Evolutionary conservation across 2,113 vertebrate genomes (phyloP).

Genomic region (Thamnophis sirtalis): DNA sequence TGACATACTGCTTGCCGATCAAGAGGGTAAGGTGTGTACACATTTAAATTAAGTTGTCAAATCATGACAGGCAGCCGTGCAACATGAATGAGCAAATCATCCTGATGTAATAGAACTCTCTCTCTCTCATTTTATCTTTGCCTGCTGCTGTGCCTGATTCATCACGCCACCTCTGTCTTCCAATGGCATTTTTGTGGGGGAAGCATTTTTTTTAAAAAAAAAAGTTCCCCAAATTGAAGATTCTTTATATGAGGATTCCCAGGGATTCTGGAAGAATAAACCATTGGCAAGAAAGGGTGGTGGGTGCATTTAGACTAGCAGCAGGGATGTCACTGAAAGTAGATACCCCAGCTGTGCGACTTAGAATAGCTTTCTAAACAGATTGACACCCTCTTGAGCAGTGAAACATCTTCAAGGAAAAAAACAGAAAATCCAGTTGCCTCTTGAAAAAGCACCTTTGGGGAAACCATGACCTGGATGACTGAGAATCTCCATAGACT

Average conservation of each 20-base stretch:
- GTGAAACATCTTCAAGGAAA: too few species aligned
- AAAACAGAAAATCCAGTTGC: too few species aligned
- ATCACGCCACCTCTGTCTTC: not conserved
- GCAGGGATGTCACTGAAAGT: too few species aligned
- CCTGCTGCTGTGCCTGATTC: not conserved
- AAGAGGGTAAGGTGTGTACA: not conserved
- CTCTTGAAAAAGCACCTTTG: too few species aligned
- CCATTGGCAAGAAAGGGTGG: not conserved
- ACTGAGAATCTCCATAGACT: too few species aligned
- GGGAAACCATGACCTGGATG: too few species aligned
- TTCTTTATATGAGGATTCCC: not conserved
- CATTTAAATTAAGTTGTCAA: constrained; percentile 32
- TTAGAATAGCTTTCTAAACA: not conserved
- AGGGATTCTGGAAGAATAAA: not conserved
- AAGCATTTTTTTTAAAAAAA: not conserved
- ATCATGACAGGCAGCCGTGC: constrained; percentile 15
- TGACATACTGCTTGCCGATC: constrained; percentile 8
- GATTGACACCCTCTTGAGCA: too few species aligned
- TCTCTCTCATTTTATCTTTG: constrained; percentile 7
- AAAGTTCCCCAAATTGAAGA: not conserved
- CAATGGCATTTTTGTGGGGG: not conserved
- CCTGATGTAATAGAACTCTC: not conserved
- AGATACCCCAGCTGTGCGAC: not conserved
- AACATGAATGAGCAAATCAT: constrained; percentile 21
- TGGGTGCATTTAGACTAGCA: not conserved